phyloP scores from a whole-genome alignment of 2,113 vertebrate species.

The Serilophus lunatus region DNA sequence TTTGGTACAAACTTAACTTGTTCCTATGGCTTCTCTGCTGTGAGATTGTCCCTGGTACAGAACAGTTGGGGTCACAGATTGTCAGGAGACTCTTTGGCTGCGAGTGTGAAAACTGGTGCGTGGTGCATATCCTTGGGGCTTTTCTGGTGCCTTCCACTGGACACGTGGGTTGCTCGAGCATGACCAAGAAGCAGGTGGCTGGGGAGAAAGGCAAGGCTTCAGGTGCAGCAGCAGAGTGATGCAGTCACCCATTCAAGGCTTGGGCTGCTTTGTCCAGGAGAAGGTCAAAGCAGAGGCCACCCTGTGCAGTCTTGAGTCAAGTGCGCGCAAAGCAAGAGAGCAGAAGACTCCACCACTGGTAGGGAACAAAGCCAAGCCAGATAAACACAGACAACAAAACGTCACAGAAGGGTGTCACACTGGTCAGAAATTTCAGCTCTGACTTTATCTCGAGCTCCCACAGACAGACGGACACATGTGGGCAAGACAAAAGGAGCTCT shows the following conservation, averaged over 20 bases:
- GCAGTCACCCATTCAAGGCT: neutral
- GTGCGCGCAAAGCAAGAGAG: neutral
- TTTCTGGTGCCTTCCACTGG: neutral
- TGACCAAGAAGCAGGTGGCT: neutral
- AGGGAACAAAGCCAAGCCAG: neutral
- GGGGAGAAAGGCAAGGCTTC: neutral
- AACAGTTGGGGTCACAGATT: constrained; percentile 26
- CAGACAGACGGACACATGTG: neutral
- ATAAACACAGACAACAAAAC: neutral
- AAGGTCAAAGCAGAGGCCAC: neutral
- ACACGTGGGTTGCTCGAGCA: fast-evolving
- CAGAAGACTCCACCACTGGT: neutral
- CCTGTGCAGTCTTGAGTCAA: neutral
- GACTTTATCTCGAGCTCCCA: neutral
- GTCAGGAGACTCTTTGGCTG: constrained; percentile 52
- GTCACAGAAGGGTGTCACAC: neutral
- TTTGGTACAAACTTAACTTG: neutral
- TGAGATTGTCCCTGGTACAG: neutral
- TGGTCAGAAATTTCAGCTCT: neutral
- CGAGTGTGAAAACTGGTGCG: fast-evolving
- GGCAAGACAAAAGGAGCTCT: neutral
- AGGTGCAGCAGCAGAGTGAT: neutral
- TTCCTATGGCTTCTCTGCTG: constrained; percentile 38
- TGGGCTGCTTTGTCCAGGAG: neutral
- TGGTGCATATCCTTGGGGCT: neutral